phyloP scores from a whole-genome alignment of 2,888 invertebrate species.

The Orthonychiurus folsomi region DNA sequence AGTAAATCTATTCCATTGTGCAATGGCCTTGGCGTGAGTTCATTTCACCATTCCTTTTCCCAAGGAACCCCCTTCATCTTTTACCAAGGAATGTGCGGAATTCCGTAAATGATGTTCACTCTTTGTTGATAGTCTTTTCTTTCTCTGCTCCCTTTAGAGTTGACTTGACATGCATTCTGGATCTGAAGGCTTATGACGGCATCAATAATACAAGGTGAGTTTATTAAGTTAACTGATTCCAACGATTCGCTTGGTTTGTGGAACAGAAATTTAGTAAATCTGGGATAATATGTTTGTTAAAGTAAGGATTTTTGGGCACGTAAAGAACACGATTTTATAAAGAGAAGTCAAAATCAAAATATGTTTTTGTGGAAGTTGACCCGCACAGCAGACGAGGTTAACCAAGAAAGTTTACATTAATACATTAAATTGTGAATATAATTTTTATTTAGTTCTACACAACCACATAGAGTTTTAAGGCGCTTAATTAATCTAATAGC shows the following conservation, averaged over 20 bases:
- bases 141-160: conserved; percentile 41
- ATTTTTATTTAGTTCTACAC: no score
- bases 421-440: no score
- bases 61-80: neutral
- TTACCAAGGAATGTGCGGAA: neutral
- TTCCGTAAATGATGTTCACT: neutral
- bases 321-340: no score
- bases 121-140: neutral
- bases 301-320: no score
- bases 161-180: conserved; percentile 43
- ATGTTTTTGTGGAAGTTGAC: no score
- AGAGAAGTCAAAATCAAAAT: no score
- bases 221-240: neutral
- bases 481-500: no score
- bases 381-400: no score
- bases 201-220: conserved; percentile 13
- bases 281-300: no score
- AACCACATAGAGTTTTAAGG: no score
- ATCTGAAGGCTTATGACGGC: conserved; percentile 44
- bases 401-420: no score
- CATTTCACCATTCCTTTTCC: neutral
- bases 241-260: neutral
- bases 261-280: neutral
- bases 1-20: no score
- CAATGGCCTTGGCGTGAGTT: neutral